Percentiles rank a stretch among this genome's conserved stretches.
These are phyloP conservation scores for Drosophila nr. perissopoda DNA, from an alignment of 2,888 invertebrate species.

Conservation along the genomic window DNA sequence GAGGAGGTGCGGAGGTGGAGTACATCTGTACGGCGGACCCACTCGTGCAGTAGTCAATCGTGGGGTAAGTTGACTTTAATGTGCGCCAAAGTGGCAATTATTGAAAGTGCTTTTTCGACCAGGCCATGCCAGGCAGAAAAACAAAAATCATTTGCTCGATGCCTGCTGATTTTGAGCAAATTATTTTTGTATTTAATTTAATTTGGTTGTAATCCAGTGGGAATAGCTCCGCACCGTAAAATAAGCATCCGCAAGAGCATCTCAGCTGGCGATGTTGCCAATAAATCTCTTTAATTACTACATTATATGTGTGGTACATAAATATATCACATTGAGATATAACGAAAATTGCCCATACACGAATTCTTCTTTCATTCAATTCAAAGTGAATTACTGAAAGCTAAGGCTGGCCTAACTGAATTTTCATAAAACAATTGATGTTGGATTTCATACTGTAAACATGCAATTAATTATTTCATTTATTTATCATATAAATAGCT, in stretches of 20 bases:
- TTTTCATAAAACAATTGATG: background rate
- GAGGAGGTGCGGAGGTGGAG: background rate
- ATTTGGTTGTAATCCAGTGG: conserved; percentile 57
- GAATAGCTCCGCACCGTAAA: background rate
- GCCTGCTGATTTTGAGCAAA: conserved; percentile 71
- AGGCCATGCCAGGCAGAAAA: conserved; percentile 26
- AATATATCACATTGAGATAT: background rate
- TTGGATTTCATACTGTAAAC: background rate
- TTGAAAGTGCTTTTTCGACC: conserved; percentile 74
- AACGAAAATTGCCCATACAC: background rate
- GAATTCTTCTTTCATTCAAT: background rate
- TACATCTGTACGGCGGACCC: conserved; percentile 30
- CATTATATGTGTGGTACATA: background rate
- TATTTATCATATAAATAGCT: background rate
- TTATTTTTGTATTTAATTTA: conserved; percentile 80
- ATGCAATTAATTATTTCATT: background rate
- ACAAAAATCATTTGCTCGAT: conserved; percentile 64
- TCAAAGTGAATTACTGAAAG: background rate
- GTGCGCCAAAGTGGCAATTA: conserved; percentile 79
- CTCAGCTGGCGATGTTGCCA: conserved; percentile 8
- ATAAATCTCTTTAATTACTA: conserved; percentile 1
- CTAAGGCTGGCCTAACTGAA: background rate
- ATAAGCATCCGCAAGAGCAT: background rate
- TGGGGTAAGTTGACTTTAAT: conserved; percentile 78
- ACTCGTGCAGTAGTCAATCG: conserved; percentile 71